Base-by-base conservation (phyloP, 2,797 vertebrate species). In the Argentina silus region DNA sequence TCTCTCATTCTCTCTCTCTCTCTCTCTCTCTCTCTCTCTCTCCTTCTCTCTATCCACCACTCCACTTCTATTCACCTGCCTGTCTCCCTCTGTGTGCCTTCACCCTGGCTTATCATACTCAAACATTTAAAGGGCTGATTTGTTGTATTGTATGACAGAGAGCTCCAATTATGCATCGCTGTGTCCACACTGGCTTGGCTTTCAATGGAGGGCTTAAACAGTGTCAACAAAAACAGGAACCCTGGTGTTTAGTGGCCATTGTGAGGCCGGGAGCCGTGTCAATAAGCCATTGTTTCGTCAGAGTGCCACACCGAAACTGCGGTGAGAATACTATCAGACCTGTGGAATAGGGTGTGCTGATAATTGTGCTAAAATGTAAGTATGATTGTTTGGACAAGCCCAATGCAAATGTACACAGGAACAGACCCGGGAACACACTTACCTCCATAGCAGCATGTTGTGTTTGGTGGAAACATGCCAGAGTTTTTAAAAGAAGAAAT, bases 111-210 rank as follows among this genome's bases (percentile, higher is more conserved):
- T 95, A 95, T 96, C 94, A 95, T 95, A 93, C 94, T 93, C 94
- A 96, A 95, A 96, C 93, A 96, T 95, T 95, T 95, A 90, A 95
- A 95, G 93, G 94, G 87, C 93, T 86, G 90, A 93, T 92, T 91
- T 90, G 90, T 89, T 83, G 86, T 87, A 88, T 90, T 90, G 90
- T 90, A 87, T 93, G 92, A 90, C 91, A 86, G 86, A 90, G 87
- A 83, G 86, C 88, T 91, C 84, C 87, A 90, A 90, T 92, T 90
- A 92, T 93, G 91, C 89, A 77, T 87, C 50, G 85, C 90, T 93
- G 92, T 93, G 92, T 94, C 91, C 92, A 92, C 93, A 92, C 85
- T 80, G 86, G 87, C 92, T 94, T 89, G 84, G 88, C 89, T 89
- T 94, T 94, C 93, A 95, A 93, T 92, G 81, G 92, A 90, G 90